Conservation (phyloP, 1,140 invertebrate genomes). For the Teleogryllus occipitalis region DNA sequence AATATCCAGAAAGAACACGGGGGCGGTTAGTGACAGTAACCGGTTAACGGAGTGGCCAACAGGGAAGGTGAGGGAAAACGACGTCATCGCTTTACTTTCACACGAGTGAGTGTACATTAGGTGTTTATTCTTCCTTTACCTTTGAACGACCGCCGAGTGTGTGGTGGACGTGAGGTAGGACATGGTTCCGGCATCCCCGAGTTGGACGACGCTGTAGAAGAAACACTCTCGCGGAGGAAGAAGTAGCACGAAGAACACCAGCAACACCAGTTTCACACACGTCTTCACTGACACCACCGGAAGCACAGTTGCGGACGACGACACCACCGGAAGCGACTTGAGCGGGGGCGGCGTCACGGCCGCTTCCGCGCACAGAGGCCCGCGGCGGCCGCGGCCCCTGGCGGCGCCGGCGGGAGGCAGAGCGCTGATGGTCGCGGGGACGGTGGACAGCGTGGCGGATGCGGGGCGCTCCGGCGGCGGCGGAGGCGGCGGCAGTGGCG, state of each 20-base stretch:
- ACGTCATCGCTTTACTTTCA: neutral
- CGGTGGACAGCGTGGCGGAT: neutral
- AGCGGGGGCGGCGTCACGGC: too few relatives aligned
- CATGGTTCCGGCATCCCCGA: neutral
- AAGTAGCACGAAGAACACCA: neutral
- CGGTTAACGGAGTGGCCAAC: neutral
- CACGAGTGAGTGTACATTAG: neutral
- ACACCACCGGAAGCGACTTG: too few relatives aligned
- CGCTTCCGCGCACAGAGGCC: neutral
- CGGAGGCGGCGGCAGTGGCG: too few relatives aligned
- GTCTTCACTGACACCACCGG: neutral
- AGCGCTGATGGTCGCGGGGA: neutral
- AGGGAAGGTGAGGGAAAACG: neutral
- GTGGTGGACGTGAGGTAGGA: neutral
- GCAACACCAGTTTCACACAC: neutral
- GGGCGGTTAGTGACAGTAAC: neutral
- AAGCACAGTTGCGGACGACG: neutral
- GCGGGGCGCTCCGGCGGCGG: too few relatives aligned
- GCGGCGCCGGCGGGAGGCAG: too few relatives aligned
- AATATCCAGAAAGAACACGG: neutral
- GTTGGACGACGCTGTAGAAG: neutral
- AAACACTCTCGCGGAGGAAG: neutral
- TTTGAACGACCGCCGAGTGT: neutral
- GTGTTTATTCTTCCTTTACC: neutral
- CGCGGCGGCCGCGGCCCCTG: neutral